Percentiles rank a stretch among this genome's conserved stretches.
These are phyloP conservation scores for Masticophis lateralis DNA, from an alignment of 2,797 vertebrate genomes.

Conservation along the genomic window DNA sequence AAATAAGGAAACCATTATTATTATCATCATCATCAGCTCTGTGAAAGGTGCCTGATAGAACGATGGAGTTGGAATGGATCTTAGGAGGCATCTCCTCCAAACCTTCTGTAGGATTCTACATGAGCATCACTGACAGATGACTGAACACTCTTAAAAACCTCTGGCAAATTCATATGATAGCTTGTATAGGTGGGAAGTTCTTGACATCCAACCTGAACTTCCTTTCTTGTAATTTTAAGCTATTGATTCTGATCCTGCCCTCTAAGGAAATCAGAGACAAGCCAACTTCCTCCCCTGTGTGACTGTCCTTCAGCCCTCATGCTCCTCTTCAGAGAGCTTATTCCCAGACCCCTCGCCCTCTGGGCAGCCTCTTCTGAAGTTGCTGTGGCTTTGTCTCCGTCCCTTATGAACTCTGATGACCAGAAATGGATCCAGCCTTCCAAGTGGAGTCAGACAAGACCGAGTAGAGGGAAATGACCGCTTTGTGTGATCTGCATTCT, in stretches of 20 bases:
- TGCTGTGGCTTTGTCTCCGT: neutral
- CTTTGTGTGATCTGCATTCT: too few species aligned
- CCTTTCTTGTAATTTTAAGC: neutral
- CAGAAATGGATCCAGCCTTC: neutral
- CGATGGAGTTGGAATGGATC: neutral
- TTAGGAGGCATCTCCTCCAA: neutral
- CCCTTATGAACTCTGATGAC: neutral
- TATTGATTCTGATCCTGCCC: neutral
- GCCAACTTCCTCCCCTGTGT: neutral
- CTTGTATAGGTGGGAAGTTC: neutral
- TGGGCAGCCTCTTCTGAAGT: neutral
- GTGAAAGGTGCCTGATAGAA: neutral
- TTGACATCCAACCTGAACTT: neutral
- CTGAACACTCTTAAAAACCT: neutral
- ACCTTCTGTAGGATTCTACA: neutral
- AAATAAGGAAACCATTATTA: neutral
- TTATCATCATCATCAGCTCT: neutral
- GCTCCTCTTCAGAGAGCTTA: neutral
- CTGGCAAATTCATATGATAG: neutral
- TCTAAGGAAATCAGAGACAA: neutral
- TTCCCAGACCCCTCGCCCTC: neutral
- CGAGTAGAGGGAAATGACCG: neutral
- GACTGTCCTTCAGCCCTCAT: neutral
- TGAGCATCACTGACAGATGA: neutral
- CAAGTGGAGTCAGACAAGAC: neutral